A percentile compares a stretch with the other conserved stretches of the same genome.
These are phyloP conservation scores for Fundulus diaphanus DNA, from an alignment of 2,797 vertebrate species.

Conservation along the genomic window DNA sequence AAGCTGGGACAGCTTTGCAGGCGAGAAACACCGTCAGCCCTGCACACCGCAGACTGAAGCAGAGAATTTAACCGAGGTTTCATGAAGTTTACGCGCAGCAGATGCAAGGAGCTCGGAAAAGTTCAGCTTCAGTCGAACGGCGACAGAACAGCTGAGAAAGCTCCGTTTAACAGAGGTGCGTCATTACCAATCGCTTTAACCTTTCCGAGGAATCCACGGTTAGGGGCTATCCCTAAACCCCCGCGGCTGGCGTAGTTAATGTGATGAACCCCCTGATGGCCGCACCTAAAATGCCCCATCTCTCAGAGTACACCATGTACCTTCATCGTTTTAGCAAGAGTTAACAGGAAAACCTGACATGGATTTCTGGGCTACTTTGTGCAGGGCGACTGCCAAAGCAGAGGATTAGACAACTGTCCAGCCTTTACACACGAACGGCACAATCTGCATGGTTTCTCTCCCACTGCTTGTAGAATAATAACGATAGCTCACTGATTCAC, in stretches of 20 bases:
- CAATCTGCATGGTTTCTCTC: background rate
- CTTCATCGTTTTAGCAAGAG: slow-evolving; percentile 66
- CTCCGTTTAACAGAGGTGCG: background rate
- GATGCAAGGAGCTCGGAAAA: background rate
- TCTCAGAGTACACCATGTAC: slow-evolving; percentile 73
- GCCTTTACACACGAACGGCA: background rate
- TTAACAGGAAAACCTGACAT: slow-evolving; percentile 76
- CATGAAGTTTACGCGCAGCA: background rate
- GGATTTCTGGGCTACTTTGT: slow-evolving; percentile 63
- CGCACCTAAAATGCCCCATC: slow-evolving; percentile 56
- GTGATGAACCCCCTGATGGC: slow-evolving; percentile 40
- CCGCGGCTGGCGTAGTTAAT: slow-evolving; percentile 20
- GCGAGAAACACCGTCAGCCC: background rate
- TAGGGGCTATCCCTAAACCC: slow-evolving; percentile 43
- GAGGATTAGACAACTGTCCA: slow-evolving; percentile 26
- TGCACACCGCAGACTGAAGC: slow-evolving; percentile 11
- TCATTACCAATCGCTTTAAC: slow-evolving; percentile 19
- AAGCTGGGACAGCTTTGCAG: background rate
- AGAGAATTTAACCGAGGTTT: background rate
- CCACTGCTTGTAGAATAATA: background rate
- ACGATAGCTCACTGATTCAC: background rate
- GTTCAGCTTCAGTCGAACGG: slow-evolving; percentile 4
- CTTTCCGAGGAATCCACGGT: slow-evolving; percentile 10
- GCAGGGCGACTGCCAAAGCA: slow-evolving; percentile 26
- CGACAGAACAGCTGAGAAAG: background rate